phyloP scores from a whole-genome alignment of 2,797 vertebrate species.

The Cirrhinus mrigala region DNA sequence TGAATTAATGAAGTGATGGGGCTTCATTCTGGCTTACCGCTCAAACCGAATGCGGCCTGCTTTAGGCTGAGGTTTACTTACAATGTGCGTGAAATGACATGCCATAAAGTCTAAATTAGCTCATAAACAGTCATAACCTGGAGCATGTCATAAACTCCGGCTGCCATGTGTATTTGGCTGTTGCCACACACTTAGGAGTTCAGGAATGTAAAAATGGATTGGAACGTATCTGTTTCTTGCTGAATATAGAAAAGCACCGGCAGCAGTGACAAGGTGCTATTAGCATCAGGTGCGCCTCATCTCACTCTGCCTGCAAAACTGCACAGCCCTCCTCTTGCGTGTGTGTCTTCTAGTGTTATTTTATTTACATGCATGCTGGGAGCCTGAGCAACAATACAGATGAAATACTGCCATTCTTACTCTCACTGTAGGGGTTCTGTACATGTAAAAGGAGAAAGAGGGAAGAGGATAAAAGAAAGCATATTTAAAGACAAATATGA shows the following conservation, averaged over 20 bases:
- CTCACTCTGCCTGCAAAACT: neutral
- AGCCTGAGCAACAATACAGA: constrained; percentile 1
- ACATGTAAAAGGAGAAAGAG: neutral
- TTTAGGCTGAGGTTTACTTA: constrained; percentile 32
- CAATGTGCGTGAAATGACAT: constrained; percentile 35
- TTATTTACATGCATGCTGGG: constrained; percentile 34
- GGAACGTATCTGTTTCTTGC: neutral
- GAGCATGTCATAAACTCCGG: constrained; percentile 17
- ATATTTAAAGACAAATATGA: constrained; percentile 13
- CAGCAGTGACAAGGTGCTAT: constrained; percentile 12
- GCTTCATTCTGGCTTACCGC: constrained; percentile 12
- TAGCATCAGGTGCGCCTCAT: constrained; percentile 14
- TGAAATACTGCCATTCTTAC: neutral
- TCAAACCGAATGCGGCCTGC: neutral
- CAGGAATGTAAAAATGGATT: constrained; percentile 9
- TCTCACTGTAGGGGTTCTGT: constrained; percentile 5
- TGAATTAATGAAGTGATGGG: constrained; percentile 38
- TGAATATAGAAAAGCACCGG: neutral
- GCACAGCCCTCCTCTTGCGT: neutral
- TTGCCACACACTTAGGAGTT: neutral
- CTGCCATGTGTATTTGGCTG: neutral
- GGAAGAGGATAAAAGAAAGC: neutral
- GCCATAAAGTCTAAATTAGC: constrained; percentile 22
- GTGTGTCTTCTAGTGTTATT: constrained; percentile 4
- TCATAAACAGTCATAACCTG: constrained; percentile 27